Percentiles rank a stretch among this genome's conserved stretches.
These are phyloP conservation scores for Anarsia innoxiella DNA, from an alignment of 2,888 invertebrate species.

Conservation along the genomic window DNA sequence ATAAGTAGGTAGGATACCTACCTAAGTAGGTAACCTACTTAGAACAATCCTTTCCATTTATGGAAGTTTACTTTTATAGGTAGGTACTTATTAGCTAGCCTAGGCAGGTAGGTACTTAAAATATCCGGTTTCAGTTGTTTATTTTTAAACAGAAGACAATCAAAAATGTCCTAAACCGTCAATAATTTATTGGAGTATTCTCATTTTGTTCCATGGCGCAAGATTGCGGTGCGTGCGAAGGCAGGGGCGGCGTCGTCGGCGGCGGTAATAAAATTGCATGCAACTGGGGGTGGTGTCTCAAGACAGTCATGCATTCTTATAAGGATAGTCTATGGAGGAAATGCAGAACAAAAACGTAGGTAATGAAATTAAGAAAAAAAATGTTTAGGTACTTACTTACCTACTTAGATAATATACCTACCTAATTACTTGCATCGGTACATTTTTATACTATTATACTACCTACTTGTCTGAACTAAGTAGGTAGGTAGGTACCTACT, in stretches of 20 bases:
- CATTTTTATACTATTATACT: too few relatives aligned
- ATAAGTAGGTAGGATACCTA: too few relatives aligned
- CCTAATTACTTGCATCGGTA: too few relatives aligned
- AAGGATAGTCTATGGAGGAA: constrained; percentile 30
- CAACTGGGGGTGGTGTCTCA: constrained; percentile 64
- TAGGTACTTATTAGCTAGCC: background rate
- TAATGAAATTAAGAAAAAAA: background rate
- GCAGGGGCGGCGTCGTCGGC: constrained; percentile 1
- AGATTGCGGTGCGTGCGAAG: constrained; percentile 24
- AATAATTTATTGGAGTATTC: background rate
- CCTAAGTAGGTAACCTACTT: too few relatives aligned
- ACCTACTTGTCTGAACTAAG: too few relatives aligned
- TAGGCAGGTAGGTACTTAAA: background rate
- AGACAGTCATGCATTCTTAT: constrained; percentile 70
- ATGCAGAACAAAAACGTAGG: constrained; percentile 23
- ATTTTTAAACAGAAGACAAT: too few relatives aligned
- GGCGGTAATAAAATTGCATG: constrained; percentile 65
- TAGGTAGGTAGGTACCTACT: background rate
- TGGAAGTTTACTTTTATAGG: background rate
- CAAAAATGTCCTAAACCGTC: background rate
- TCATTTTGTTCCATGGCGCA: background rate
- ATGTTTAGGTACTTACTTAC: background rate
- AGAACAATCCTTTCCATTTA: too few relatives aligned
- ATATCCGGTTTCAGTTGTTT: background rate
- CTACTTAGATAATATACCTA: background rate